Conservation (phyloP, 2,797 vertebrate species). For the Argentina silus region DNA sequence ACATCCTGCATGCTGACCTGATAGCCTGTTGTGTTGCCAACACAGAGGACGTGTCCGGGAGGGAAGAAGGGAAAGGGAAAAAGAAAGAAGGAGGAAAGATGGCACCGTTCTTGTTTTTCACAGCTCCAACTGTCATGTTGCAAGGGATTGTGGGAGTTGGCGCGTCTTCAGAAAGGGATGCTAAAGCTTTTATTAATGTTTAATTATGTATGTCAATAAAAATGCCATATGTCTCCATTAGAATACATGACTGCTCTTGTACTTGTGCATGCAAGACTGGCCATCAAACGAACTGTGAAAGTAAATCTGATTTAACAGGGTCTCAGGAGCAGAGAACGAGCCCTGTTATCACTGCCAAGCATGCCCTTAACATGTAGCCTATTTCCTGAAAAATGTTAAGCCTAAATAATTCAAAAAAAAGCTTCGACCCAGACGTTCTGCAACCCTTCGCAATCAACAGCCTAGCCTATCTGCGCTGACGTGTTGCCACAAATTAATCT, state of each 20-base stretch:
- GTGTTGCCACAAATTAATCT: slow-evolving; percentile 15
- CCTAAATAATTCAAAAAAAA: not conserved
- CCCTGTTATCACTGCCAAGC: slow-evolving; percentile 35
- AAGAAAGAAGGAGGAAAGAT: slow-evolving; percentile 12
- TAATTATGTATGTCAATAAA: slow-evolving; percentile 57
- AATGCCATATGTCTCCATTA: slow-evolving; percentile 43
- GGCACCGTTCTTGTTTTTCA: not conserved
- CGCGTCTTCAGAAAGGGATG: slow-evolving; percentile 8
- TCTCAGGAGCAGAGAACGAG: slow-evolving; percentile 23
- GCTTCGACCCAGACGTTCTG: not conserved
- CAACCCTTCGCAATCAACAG: not conserved
- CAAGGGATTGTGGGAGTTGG: slow-evolving; percentile 21
- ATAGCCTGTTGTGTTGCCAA: slow-evolving; percentile 9
- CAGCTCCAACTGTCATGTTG: slow-evolving; percentile 20
- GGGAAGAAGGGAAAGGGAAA: slow-evolving; percentile 26
- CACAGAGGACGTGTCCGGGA: not conserved
- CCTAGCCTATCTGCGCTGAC: not conserved
- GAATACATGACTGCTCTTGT: slow-evolving; percentile 31
- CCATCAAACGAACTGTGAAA: slow-evolving; percentile 35
- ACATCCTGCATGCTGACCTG: slow-evolving; percentile 12
- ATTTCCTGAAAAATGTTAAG: slow-evolving; percentile 34
- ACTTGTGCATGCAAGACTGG: slow-evolving; percentile 40
- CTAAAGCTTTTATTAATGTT: slow-evolving; percentile 12
- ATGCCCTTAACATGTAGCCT: slow-evolving; percentile 20
- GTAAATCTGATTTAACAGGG: slow-evolving; percentile 44